A percentile compares a stretch with the other conserved stretches of the same genome.
phyloP scores from a whole-genome alignment of 2,113 vertebrate genomes.

The Glaucomys volans region DNA sequence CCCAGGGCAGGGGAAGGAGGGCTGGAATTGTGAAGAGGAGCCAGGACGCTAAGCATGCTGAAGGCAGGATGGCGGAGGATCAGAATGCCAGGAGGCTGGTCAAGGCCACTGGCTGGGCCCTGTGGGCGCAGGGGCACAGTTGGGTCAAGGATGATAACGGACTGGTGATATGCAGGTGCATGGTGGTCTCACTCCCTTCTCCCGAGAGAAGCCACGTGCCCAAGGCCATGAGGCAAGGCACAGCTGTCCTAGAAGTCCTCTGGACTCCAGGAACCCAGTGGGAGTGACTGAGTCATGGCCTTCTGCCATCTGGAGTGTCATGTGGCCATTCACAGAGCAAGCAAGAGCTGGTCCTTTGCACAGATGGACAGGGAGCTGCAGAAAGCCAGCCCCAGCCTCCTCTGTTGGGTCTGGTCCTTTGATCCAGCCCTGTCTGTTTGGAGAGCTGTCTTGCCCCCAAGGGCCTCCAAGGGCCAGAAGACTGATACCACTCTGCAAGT shows the following conservation, averaged over 20 bases:
- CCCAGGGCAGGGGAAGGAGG: background rate
- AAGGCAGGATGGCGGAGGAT: background rate
- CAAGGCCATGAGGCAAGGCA: background rate
- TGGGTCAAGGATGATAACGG: background rate
- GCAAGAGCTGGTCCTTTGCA: accelerated
- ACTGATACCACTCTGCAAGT: background rate
- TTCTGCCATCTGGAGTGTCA: accelerated
- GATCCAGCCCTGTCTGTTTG: accelerated
- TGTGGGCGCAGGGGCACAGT: background rate
- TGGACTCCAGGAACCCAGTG: background rate
- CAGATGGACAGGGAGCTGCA: background rate
- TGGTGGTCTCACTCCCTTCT: background rate
- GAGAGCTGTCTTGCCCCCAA: background rate
- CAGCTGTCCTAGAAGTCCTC: background rate
- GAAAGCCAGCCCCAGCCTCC: background rate
- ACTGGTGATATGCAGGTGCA: background rate
- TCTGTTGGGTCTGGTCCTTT: accelerated
- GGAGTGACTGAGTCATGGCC: accelerated
- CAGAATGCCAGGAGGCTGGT: background rate
- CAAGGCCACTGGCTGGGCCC: too few species aligned
- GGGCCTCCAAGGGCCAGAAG: background rate
- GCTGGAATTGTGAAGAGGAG: background rate
- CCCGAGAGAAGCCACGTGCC: background rate
- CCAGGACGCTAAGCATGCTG: too few species aligned
- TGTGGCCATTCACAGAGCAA: accelerated